Evolutionary conservation across 2,888 invertebrate species (phyloP).

Genomic region (Stenoptilia bipunctidactyla): DNA sequence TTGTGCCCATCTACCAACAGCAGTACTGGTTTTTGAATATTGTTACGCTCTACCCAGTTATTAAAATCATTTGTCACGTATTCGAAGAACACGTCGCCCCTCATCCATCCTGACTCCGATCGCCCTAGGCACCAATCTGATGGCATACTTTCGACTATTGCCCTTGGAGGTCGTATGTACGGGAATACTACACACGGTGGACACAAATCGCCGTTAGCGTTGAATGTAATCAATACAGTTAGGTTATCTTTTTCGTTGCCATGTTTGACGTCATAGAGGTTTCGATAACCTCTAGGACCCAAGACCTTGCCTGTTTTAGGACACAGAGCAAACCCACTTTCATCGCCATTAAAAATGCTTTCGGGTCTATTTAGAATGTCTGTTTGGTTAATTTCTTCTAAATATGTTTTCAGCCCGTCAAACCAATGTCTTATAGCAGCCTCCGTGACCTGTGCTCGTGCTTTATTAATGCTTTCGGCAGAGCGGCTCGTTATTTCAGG

Average conservation of each 20-base stretch:
- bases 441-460: background rate
- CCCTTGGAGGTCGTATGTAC: constrained; percentile 11
- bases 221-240: constrained; percentile 15
- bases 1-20: constrained; percentile 13
- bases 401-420: background rate
- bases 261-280: constrained; percentile 14
- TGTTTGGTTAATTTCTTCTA: background rate
- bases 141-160: constrained; percentile 10
- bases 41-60: constrained; percentile 5
- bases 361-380: background rate
- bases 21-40: constrained; percentile 9
- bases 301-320: constrained; percentile 24
- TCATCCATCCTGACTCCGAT: constrained; percentile 14
- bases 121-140: constrained; percentile 9
- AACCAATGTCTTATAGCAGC: background rate
- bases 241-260: constrained; percentile 19
- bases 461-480: background rate
- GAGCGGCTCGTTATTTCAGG: constrained; percentile 3
- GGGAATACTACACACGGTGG: constrained; percentile 17
- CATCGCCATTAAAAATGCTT: background rate
- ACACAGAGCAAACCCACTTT: constrained; percentile 11
- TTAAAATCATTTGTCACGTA: constrained; percentile 10
- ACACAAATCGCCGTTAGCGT: constrained; percentile 13
- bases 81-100: constrained; percentile 9
- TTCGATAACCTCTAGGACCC: constrained; percentile 21